These are phyloP conservation scores for Agrotis clavis DNA, from an alignment of 2,888 invertebrate species.

Conservation along the genomic window DNA sequence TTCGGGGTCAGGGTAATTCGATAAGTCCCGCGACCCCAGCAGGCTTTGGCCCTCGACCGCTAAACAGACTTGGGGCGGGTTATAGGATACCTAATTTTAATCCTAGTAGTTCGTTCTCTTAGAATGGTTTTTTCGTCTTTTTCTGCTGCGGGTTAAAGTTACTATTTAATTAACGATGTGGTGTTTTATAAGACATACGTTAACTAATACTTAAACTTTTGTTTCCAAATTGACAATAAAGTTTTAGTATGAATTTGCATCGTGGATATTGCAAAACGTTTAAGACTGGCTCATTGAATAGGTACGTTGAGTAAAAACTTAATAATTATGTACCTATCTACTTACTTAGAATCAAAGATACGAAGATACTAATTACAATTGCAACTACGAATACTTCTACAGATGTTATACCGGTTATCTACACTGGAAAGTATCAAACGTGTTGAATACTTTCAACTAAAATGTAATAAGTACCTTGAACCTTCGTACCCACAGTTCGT, in stretches of 20 bases:
- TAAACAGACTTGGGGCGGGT: background rate
- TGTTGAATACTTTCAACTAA: no score
- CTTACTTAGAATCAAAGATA: no score
- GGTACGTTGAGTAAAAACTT: conserved; percentile 23
- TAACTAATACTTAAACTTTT: conserved; percentile 18
- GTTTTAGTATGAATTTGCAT: conserved; percentile 44
- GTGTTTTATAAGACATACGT: conserved; percentile 17
- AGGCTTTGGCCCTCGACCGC: no score
- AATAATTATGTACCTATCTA: no score
- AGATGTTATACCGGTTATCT: no score
- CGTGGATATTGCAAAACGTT: conserved; percentile 44
- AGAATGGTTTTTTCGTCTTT: background rate
- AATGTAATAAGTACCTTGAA: conserved; percentile 50
- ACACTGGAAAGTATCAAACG: no score
- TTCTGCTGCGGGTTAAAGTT: background rate
- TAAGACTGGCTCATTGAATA: conserved; percentile 38
- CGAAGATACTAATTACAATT: no score
- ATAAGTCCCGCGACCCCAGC: no score
- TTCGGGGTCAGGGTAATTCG: no score
- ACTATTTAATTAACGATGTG: conserved; percentile 9
- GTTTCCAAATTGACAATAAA: conserved; percentile 34
- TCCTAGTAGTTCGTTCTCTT: background rate
- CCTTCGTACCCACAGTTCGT: no score
- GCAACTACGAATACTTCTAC: no score
- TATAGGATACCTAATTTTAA: background rate